Evolutionary conservation across 2,888 invertebrate genomes (phyloP), one percentile per base, ranked within the genome.

Genomic region (Acronicta leporina): DNA sequence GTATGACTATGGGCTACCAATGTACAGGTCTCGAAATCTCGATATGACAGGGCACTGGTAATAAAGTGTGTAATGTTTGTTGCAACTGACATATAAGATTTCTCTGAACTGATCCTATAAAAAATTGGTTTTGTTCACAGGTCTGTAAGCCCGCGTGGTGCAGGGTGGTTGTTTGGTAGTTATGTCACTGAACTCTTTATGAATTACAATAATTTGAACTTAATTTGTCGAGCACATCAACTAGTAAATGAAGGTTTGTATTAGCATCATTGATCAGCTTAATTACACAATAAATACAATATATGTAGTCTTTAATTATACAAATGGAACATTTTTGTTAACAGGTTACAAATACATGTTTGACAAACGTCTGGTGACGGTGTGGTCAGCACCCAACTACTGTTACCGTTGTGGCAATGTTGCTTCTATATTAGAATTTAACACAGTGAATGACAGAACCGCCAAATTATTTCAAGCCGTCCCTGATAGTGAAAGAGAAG

Each of bases 321-420:
- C 15, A 35, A 44, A 35, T 48, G 25, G n/a, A 47, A 35, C 2
- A 15, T n/a, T 20, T 59, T 61, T 75, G 42, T 50, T 89, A 95
- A 20, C 94, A 98, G 98, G 98, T 68, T 98, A 97, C 92, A 99
- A 99, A 95, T 99, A 99, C 89, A 99, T 99, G 98, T 99, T 99
- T 91, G 97, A 99, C 85, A 97, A 99, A 81, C 97, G 98, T 88
- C 94, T 99, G 79, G 99, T 99, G 38, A 99, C 99, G 0, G 98
- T 99, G 2, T 99, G 99, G 99, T 99, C 99, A 14, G 99, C 99
- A 6, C 99, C 99, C 5, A 99, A 99, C 94, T 99, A 99, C 92
- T 99, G 99, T 92, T 99, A 99, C 90, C 97, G 99, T 27, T 99
- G 99, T 88, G 99, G 99, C 47, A 99, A 99, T 90, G 97, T 99